Conservation (phyloP, 2,797 vertebrate species). For the Schizothorax lantsangensis region DNA sequence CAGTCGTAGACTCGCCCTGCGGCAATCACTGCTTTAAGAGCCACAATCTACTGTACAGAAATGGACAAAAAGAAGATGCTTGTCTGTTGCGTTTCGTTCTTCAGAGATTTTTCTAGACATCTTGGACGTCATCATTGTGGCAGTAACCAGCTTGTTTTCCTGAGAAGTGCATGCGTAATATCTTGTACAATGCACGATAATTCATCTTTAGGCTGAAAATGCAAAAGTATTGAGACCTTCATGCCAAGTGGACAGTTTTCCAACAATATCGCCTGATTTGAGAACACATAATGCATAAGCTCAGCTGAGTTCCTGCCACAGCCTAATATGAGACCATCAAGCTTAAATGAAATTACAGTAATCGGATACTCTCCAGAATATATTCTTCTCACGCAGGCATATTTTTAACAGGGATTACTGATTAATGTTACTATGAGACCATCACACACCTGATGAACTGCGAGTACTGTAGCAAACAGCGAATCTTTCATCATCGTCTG, state of each 20-base stretch:
- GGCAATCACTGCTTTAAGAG: constrained; percentile 38
- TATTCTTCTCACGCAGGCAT: constrained; percentile 9
- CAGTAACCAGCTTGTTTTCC: background rate
- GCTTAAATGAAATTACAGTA: constrained; percentile 39
- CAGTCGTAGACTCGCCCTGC: constrained; percentile 24
- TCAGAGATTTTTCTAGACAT: background rate
- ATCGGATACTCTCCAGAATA: constrained; percentile 30
- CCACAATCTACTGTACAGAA: constrained; percentile 40
- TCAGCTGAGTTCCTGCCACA: constrained; percentile 28
- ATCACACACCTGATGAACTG: constrained; percentile 23
- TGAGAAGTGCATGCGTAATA: background rate
- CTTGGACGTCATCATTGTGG: constrained; percentile 6
- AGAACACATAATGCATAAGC: constrained; percentile 32
- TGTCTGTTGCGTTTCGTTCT: constrained; percentile 45
- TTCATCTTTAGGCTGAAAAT: background rate
- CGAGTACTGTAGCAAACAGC: background rate
- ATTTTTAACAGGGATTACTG: constrained; percentile 35
- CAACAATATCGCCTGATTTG: constrained; percentile 16
- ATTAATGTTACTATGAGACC: background rate
- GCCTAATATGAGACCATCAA: constrained; percentile 33
- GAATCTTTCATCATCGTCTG: background rate
- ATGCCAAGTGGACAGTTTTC: constrained; percentile 14
- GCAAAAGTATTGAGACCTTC: background rate
- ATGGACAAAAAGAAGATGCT: constrained; percentile 19
- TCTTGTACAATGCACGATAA: background rate